phyloP scores from a whole-genome alignment of 2,113 vertebrate genomes.

The Phylloscopus whistleri region DNA sequence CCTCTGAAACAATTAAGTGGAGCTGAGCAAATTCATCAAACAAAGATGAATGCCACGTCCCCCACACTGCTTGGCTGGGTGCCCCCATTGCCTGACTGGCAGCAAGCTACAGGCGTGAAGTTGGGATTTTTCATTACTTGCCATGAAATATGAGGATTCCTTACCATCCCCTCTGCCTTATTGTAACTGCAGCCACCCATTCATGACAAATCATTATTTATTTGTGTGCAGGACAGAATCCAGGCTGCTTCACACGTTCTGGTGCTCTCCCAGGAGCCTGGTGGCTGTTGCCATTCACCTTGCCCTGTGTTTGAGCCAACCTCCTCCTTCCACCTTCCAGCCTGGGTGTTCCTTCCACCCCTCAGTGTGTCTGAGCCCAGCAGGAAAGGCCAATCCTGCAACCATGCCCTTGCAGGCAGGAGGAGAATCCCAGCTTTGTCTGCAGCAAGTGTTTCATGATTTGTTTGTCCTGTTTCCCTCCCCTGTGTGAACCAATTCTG shows the following conservation, averaged over 20 bases:
- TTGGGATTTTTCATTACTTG: constrained; percentile 53
- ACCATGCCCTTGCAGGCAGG: not conserved
- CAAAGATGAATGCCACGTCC: constrained; percentile 33
- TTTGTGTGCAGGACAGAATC: not conserved
- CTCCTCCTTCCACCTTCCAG: too few species aligned
- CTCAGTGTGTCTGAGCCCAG: not conserved
- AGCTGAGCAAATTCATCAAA: constrained; percentile 45
- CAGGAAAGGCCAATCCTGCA: not conserved
- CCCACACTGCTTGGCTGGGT: constrained; percentile 31
- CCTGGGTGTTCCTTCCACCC: too few species aligned
- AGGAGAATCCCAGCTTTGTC: not conserved
- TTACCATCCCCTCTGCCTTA: not conserved
- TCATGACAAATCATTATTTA: not conserved
- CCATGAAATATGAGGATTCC: constrained; percentile 5
- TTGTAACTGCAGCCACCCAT: not conserved
- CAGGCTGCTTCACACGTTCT: not conserved
- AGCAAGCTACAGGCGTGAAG: constrained; percentile 30
- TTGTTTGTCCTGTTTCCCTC: not conserved
- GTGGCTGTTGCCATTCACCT: not conserved
- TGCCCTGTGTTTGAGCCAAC: not conserved
- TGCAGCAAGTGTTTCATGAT: not conserved
- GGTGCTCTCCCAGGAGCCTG: not conserved
- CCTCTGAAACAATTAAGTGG: constrained; percentile 36
- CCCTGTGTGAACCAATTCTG: not conserved
- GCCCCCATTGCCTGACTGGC: constrained; percentile 48